phyloP scores from a whole-genome alignment of 2,113 vertebrate species.

The Phylloscopus whistleri region DNA sequence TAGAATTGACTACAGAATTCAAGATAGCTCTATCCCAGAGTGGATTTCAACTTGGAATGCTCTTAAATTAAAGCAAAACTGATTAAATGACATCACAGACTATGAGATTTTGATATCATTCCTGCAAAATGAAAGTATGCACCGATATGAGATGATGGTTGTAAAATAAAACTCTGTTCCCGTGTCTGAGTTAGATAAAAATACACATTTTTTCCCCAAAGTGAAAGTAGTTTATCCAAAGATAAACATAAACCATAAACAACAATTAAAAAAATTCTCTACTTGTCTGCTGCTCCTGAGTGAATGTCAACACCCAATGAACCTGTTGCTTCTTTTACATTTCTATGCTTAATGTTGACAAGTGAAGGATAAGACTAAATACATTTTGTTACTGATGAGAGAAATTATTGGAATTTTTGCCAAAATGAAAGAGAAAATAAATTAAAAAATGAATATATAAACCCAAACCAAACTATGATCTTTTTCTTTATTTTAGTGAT shows the following conservation, averaged over 20 bases:
- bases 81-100: neutral
- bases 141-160: neutral
- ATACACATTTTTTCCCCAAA: neutral
- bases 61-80: neutral
- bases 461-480: fast-evolving
- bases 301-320: neutral
- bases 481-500: neutral
- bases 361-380: neutral
- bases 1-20: neutral
- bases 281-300: neutral
- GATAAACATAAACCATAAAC: neutral
- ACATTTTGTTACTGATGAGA: neutral
- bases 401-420: neutral
- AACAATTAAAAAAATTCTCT: neutral
- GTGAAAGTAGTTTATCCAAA: neutral
- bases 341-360: neutral
- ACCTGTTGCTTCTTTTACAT: neutral
- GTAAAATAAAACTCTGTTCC: neutral
- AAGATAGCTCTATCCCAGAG: neutral
- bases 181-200: neutral
- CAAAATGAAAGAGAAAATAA: neutral
- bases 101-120: neutral
- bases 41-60: neutral
- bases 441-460: neutral
- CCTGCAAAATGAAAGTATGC: neutral